Evolutionary conservation across 1,140 invertebrate genomes (phyloP).

Genomic region (Coptotermes formosanus): DNA sequence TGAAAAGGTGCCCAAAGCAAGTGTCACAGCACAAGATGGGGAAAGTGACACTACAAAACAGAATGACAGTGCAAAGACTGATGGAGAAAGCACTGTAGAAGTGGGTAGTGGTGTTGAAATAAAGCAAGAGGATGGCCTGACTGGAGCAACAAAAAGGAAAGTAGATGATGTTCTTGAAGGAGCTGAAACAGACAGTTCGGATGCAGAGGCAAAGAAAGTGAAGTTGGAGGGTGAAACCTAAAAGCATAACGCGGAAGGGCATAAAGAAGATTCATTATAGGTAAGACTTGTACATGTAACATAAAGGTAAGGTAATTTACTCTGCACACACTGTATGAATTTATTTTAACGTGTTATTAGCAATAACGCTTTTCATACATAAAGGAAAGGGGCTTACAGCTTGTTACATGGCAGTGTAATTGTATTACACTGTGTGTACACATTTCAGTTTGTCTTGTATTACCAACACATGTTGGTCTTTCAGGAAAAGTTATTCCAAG

Average conservation of each 20-base stretch:
- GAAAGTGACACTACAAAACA: neutral
- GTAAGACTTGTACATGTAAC: neutral
- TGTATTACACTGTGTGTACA: neutral
- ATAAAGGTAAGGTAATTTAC: neutral
- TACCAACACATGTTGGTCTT: neutral
- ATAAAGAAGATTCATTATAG: neutral
- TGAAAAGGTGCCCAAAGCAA: neutral
- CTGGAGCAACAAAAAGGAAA: neutral
- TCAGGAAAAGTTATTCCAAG: neutral
- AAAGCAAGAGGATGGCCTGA: neutral
- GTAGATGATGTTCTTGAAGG: neutral
- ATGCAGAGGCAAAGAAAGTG: neutral
- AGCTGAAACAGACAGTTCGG: neutral
- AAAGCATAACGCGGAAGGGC: neutral
- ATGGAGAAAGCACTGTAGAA: neutral
- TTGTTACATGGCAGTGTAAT: neutral
- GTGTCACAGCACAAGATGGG: neutral
- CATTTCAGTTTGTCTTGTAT: neutral
- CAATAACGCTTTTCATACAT: neutral
- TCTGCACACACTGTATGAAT: conserved; percentile 3
- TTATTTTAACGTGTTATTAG: conserved; percentile 17
- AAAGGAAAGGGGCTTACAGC: neutral
- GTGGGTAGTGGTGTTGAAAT: neutral
- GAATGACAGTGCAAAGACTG: neutral
- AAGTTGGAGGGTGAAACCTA: conserved; percentile 18